These are phyloP conservation scores for Pantala flavescens DNA, from an alignment of 1,140 invertebrate genomes.

Conservation along the genomic window DNA sequence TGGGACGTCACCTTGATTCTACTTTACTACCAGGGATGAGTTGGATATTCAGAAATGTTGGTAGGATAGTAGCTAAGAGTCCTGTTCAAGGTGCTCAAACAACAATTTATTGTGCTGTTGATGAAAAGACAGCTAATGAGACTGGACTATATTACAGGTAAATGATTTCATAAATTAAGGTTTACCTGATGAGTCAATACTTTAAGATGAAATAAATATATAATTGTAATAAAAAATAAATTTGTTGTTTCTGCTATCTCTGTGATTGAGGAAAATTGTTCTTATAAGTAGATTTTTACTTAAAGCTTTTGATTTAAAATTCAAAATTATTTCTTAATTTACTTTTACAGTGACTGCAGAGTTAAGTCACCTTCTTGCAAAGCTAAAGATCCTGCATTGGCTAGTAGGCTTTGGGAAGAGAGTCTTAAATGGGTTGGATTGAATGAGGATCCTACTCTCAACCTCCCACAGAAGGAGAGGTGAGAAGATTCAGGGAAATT, in stretches of 20 bases:
- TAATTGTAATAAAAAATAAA: no score
- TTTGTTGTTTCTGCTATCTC: no score
- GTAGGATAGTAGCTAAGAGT: constrained; percentile 41
- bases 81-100: constrained; percentile 66
- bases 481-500: neutral
- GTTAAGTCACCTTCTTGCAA: constrained; percentile 35
- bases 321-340: neutral
- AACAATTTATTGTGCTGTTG: constrained; percentile 62
- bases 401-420: constrained; percentile 43
- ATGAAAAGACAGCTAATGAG: constrained; percentile 50
- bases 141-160: constrained; percentile 55
- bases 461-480: neutral
- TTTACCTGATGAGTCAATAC: no score
- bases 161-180: constrained; percentile 14
- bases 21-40: constrained; percentile 20
- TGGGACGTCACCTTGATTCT: constrained; percentile 34
- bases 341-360: constrained; percentile 43
- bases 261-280: no score
- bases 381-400: constrained; percentile 39
- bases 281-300: no score
- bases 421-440: constrained; percentile 19
- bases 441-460: neutral
- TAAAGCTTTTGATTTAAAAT: no score
- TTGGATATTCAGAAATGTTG: constrained; percentile 14
- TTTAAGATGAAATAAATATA: no score